Evolutionary conservation across 1,140 invertebrate genomes (phyloP).

Genomic region (Wiebesia pumilae): DNA sequence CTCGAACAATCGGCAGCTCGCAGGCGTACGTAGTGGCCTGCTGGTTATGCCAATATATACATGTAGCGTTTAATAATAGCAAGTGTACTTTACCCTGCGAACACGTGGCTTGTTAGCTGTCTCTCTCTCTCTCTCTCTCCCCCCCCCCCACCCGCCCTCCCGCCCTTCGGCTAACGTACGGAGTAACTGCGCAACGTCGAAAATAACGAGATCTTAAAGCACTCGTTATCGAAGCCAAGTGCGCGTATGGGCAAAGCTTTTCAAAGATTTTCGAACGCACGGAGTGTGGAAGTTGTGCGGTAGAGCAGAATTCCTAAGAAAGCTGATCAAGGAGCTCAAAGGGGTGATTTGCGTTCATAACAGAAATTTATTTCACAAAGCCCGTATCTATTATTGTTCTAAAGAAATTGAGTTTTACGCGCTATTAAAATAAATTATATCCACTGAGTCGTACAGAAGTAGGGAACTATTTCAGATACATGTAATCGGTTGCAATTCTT

Average conservation of each 20-base stretch:
- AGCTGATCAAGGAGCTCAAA: not conserved
- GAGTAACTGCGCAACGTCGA: not conserved
- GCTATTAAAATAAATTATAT: not conserved
- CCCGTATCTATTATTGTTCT: not conserved
- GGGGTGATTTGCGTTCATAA: not conserved
- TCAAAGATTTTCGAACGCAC: not conserved
- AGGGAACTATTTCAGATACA: not conserved
- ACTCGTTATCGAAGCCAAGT: conserved; percentile 4
- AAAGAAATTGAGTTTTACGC: not conserved
- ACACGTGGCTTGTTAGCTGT: conserved; percentile 25
- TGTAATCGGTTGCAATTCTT: not conserved
- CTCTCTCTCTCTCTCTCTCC: conserved; percentile 3
- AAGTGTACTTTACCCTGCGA: not conserved
- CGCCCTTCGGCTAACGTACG: not conserved
- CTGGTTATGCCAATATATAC: not conserved
- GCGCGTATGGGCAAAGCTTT: not conserved
- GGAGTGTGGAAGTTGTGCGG: not conserved
- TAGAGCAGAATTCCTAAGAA: not conserved
- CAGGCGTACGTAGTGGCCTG: not conserved
- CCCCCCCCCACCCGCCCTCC: too few relatives aligned
- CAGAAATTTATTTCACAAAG: not conserved
- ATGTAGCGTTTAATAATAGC: conserved; percentile 27
- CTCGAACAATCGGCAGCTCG: not conserved
- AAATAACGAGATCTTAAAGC: conserved; percentile 36
- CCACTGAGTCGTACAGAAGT: not conserved